A percentile compares a stretch with the other conserved stretches of the same genome.
These are phyloP conservation scores for Cliona cf. orientalis DNA, from an alignment of 37 sponge, comb jelly and placozoan species.

Conservation along the genomic window DNA sequence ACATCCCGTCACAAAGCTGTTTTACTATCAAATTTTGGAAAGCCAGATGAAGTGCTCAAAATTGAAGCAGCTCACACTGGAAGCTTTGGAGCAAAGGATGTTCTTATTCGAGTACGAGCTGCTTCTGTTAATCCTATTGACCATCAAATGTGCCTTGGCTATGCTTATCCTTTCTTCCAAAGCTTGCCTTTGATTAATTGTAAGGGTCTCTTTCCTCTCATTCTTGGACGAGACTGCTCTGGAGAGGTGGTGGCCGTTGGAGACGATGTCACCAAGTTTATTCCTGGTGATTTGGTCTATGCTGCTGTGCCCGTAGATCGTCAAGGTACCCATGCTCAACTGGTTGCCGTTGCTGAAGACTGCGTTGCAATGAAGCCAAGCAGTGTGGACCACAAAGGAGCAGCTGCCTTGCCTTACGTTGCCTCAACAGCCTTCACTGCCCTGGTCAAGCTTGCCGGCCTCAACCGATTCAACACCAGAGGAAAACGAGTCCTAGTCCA, in stretches of 20 bases:
- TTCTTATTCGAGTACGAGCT: conserved; percentile 76
- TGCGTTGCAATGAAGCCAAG: conserved; percentile 65
- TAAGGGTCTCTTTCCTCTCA: conserved; percentile 52
- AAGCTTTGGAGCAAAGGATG: conserved; percentile 71
- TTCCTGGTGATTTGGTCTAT: conserved; percentile 77
- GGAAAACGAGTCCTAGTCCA: conserved; percentile 81
- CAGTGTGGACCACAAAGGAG: conserved; percentile 57
- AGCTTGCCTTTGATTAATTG: not conserved
- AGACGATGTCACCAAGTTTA: conserved; percentile 58
- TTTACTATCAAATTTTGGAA: conserved; percentile 35
- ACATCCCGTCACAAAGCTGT: conserved; percentile 67
- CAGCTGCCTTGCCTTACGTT: conserved; percentile 87
- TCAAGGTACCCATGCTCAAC: conserved; percentile 71
- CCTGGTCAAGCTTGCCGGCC: conserved; percentile 74
- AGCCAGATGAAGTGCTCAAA: conserved; percentile 43
- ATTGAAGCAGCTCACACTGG: conserved; percentile 27
- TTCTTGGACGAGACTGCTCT: conserved; percentile 86
- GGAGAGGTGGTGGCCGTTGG: conserved; percentile 89
- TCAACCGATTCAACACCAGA: conserved; percentile 35
- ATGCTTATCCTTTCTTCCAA: conserved; percentile 31
- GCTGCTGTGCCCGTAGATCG: conserved; percentile 35
- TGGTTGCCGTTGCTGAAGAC: conserved; percentile 43
- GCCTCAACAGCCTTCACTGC: conserved; percentile 78
- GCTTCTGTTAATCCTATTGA: conserved; percentile 80
- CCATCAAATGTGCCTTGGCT: conserved; percentile 55